Evolutionary conservation across 2,797 vertebrate species (phyloP), one percentile per base, ranked within the genome.

Genomic region (Cynodonichthys magdalenae): DNA sequence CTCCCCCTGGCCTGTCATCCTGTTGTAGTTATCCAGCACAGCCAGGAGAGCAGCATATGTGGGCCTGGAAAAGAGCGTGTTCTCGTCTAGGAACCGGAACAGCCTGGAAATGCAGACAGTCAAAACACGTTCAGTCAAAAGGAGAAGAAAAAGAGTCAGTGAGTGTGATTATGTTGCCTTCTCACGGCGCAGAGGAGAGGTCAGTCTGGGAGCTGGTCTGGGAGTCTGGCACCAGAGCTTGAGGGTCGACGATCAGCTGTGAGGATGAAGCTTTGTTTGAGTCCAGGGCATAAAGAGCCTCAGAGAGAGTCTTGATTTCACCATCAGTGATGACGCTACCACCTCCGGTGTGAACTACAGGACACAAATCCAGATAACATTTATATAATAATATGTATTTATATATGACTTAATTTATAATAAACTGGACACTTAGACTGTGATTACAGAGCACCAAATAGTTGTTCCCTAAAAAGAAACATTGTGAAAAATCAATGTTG

Each of bases 1-100:
- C 80, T 95, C 94, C 0, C 52, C 2, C 66, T 81, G 72, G 29
- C 94, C 95, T 0, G 94, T 95, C 60, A 84, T 71, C 69, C 85
- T 82, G 5, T 87, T 19, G 75, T 95, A 95, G 83, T 95, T 95
- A 80, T 95, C 91, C 74, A 95, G 80, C 69, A 95, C 45, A 45
- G 89, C 74, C 57, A 92, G 45, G 2, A 95, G 53, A 28, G 92
- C 86, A 4, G 88, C 72, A 4, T 89, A 95, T 0, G 94, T 94
- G 20, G 93, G 93, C 58, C 75, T 93, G 63, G 92, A 87, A 79
- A 95, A 94, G 48, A 95, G 85, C 36, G 67, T 29, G 3, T 6
- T 31, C 80, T 94, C 93, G 8, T 94, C 83, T 82, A 95, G 59
- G 57, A 74, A 84, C 14, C 44, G 75, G 82, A 91, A 95, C 76